A percentile compares a stretch with the other conserved stretches of the same genome.
phyloP scores from a whole-genome alignment of 2,888 invertebrate species.

The Melikaiella ostensackeni region DNA sequence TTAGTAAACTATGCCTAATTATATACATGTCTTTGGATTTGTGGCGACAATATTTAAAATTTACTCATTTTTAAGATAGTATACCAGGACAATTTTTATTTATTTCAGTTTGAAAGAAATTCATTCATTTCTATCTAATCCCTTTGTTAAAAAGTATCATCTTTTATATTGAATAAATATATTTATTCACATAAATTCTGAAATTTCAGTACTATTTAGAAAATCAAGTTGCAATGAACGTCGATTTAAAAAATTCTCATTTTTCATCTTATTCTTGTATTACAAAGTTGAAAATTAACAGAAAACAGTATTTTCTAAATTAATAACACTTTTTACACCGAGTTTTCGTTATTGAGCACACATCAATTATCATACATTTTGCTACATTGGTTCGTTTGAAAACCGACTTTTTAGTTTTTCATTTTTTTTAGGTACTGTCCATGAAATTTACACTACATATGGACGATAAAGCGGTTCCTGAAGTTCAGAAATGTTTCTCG shows the following conservation, averaged over 20 bases:
- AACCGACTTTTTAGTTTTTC: slow-evolving; percentile 32
- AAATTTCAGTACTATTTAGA: background rate
- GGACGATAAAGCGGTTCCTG: slow-evolving; percentile 76
- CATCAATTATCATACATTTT: slow-evolving; percentile 40
- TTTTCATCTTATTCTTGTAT: background rate
- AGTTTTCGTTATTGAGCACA: slow-evolving; percentile 33
- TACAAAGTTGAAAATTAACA: background rate
- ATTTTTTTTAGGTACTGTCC: background rate
- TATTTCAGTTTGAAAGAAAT: background rate
- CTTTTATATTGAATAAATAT: background rate
- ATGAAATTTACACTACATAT: slow-evolving; percentile 70
- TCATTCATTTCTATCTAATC: background rate
- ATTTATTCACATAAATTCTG: background rate
- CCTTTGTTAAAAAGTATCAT: background rate
- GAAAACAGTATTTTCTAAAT: slow-evolving; percentile 4
- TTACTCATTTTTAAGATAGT: background rate
- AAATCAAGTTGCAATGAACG: background rate
- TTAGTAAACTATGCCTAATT: slow-evolving; percentile 20
- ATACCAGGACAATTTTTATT: background rate
- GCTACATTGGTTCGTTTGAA: slow-evolving; percentile 30
- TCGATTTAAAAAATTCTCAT: background rate
- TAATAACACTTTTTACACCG: slow-evolving; percentile 26
- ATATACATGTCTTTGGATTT: slow-evolving; percentile 37
- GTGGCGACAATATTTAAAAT: background rate
- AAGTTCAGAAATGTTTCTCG: slow-evolving; percentile 67